phyloP scores from a whole-genome alignment of 2,888 invertebrate species.

The Merodon equestris region DNA sequence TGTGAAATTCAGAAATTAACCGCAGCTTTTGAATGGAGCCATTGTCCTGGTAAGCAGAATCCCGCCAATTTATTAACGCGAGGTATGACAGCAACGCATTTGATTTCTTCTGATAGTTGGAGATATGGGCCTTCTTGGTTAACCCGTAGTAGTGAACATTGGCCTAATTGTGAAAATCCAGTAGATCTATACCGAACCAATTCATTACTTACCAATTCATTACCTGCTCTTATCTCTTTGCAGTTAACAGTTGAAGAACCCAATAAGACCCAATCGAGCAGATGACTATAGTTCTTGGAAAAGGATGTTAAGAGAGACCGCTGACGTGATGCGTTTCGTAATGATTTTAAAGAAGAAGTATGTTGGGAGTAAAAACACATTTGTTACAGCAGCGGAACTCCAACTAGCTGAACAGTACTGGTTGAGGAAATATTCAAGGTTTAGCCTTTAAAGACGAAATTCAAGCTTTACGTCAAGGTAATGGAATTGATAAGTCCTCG shows the following conservation, averaged over 20 bases:
- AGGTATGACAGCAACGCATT: neutral
- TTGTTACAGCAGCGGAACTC: neutral
- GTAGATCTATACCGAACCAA: neutral
- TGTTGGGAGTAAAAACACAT: neutral
- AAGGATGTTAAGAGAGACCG: neutral
- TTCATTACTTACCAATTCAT: too few species aligned
- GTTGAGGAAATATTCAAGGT: slow-evolving; percentile 1
- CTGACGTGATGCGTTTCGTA: neutral
- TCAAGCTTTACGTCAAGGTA: neutral
- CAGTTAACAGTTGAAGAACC: neutral
- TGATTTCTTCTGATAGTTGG: neutral
- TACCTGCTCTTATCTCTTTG: neutral
- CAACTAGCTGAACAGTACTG: slow-evolving; percentile 6
- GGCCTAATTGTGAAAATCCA: neutral
- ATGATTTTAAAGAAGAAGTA: neutral
- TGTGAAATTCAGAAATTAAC: slow-evolving; percentile 3
- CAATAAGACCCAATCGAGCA: neutral
- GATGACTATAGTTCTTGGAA: slow-evolving; percentile 11
- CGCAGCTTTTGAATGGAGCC: neutral
- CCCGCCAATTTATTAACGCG: neutral
- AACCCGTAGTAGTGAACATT: neutral
- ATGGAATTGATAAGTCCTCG: neutral
- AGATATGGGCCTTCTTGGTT: slow-evolving; percentile 1
- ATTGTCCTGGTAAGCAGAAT: neutral
- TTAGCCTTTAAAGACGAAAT: neutral